A percentile compares a stretch with the other conserved stretches of the same genome.
Conservation (phyloP, 2,113 vertebrate species). For the Elachura formosa region DNA sequence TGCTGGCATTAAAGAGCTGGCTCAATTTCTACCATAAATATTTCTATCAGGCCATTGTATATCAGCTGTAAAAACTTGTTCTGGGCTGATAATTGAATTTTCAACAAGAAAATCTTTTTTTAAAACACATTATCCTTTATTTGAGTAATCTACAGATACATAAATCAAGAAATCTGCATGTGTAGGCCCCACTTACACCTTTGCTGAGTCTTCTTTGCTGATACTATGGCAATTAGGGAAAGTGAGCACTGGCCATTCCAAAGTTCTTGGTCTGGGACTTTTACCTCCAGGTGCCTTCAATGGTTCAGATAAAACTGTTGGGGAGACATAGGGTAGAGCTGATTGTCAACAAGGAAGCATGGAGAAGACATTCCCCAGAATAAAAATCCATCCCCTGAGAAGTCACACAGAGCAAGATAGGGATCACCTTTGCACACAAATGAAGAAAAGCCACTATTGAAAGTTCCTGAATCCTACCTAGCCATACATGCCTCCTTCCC, state of each 20-base stretch:
- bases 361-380: neutral
- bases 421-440: neutral
- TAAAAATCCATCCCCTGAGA: neutral
- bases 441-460: neutral
- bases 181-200: neutral
- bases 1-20: neutral
- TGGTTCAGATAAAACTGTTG: neutral
- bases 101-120: neutral
- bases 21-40: neutral
- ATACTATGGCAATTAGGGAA: neutral
- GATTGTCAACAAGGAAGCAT: neutral
- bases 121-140: neutral
- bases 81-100: neutral
- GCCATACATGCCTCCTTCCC: neutral
- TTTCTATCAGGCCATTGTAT: neutral
- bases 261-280: neutral
- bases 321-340: neutral
- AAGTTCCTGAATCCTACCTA: neutral
- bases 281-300: neutral
- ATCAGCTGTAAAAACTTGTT: slow-evolving; percentile 5
- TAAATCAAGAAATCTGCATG: neutral
- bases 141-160: neutral
- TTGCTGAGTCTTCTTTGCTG: neutral
- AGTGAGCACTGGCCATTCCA: neutral
- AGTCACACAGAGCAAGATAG: neutral